Evolutionary conservation across 2,888 invertebrate species (phyloP).

Genomic region (Melangyna quadrimaculata): DNA sequence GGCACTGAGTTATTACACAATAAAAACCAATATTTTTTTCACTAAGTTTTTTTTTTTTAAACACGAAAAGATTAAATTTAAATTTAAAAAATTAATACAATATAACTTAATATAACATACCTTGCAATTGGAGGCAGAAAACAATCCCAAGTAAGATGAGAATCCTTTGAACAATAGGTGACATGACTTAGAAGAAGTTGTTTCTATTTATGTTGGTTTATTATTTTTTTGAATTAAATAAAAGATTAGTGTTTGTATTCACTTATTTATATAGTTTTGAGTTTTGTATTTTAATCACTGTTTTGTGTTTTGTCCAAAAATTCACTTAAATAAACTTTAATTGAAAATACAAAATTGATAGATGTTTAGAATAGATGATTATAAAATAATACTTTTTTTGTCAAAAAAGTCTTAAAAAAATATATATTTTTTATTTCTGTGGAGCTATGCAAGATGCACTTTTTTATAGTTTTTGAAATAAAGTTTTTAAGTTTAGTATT

Average conservation of each 20-base stretch:
- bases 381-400: background rate
- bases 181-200: conserved; percentile 72
- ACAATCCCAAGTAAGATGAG: conserved; percentile 78
- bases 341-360: background rate
- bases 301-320: background rate
- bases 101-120: conserved; percentile 68
- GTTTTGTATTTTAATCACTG: background rate
- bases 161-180: conserved; percentile 79
- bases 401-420: background rate
- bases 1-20: conserved; percentile 21
- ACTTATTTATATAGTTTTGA: background rate
- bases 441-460: background rate
- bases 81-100: background rate
- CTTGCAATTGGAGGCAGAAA: conserved; percentile 78
- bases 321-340: background rate
- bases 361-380: background rate
- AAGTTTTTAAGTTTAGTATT: background rate
- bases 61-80: background rate
- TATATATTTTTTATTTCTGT: background rate
- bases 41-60: background rate
- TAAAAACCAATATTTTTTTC: background rate
- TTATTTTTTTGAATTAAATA: background rate
- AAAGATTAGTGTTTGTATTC: background rate
- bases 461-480: background rate
- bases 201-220: background rate